phyloP scores from a whole-genome alignment of 2,797 vertebrate genomes.

The Anguilla pacifica region DNA sequence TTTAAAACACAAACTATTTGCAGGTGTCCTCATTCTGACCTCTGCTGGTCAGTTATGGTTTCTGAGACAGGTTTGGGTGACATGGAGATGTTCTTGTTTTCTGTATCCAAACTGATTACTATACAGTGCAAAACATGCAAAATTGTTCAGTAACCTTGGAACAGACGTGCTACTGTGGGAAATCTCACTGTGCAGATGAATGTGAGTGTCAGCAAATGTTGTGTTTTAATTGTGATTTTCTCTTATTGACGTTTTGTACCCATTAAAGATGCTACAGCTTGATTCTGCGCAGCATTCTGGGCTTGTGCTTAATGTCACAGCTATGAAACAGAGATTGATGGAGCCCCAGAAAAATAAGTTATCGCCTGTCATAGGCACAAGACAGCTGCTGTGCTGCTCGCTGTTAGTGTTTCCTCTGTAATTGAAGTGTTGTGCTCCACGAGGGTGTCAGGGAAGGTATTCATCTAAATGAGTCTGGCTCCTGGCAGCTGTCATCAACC shows the following conservation, averaged over 20 bases:
- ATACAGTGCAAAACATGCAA: neutral
- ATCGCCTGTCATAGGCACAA: neutral
- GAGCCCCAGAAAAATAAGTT: slow-evolving; percentile 17
- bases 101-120: neutral
- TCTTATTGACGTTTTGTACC: neutral
- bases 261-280: neutral
- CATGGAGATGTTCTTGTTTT: neutral
- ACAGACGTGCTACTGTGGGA: neutral
- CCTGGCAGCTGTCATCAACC: slow-evolving; percentile 12
- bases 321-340: slow-evolving; percentile 26
- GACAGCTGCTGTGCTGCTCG: neutral
- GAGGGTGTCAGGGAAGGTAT: neutral
- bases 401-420: neutral
- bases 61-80: neutral
- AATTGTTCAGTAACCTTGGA: neutral
- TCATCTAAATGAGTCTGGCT: neutral
- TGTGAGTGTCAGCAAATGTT: neutral
- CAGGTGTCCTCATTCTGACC: neutral
- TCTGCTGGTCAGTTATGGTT: neutral
- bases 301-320: neutral
- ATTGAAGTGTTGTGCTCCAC: neutral
- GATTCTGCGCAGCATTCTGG: neutral
- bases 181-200: neutral
- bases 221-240: neutral
- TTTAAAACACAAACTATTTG: no score